Conservation (phyloP, 2,888 invertebrate species). For the Platycheirus albimanus region DNA sequence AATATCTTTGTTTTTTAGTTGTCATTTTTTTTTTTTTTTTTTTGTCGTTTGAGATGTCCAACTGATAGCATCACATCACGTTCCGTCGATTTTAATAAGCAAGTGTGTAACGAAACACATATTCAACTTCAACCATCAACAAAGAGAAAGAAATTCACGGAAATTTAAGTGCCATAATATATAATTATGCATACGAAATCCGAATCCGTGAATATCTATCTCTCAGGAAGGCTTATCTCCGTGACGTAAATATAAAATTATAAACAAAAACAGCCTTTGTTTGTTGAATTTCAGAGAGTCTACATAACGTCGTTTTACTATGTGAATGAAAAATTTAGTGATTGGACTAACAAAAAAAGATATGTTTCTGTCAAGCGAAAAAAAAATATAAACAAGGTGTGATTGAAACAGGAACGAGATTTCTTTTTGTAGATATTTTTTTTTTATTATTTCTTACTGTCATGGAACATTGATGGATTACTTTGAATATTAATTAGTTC, state of each 20-base stretch:
- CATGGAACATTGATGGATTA: slow-evolving; percentile 1
- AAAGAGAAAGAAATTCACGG: slow-evolving; percentile 63
- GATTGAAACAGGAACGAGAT: slow-evolving; percentile 25
- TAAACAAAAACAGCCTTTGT: slow-evolving; percentile 40
- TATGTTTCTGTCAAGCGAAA: slow-evolving; percentile 25
- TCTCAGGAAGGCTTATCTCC: slow-evolving; percentile 48
- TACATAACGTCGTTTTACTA: neutral
- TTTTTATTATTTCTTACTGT: neutral
- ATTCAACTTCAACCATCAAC: slow-evolving; percentile 23
- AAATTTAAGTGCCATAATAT: slow-evolving; percentile 55
- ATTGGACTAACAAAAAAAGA: neutral
- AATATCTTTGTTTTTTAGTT: slow-evolving; percentile 1
- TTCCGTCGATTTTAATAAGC: slow-evolving; percentile 66
- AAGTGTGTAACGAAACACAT: slow-evolving; percentile 51
- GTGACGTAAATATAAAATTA: slow-evolving; percentile 55
- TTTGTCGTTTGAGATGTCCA: slow-evolving; percentile 54
- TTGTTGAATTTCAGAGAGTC: slow-evolving; percentile 35
- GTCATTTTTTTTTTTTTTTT: slow-evolving; percentile 7
- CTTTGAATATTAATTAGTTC: too few species aligned
- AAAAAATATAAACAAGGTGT: slow-evolving; percentile 26
- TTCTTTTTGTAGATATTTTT: neutral
- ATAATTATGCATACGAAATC: slow-evolving; percentile 34
- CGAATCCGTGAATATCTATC: slow-evolving; percentile 39
- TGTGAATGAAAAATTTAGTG: slow-evolving; percentile 30
- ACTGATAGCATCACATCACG: slow-evolving; percentile 68